Conservation (phyloP, 2,888 invertebrate genomes). For the Temnothorax ravouxi region DNA sequence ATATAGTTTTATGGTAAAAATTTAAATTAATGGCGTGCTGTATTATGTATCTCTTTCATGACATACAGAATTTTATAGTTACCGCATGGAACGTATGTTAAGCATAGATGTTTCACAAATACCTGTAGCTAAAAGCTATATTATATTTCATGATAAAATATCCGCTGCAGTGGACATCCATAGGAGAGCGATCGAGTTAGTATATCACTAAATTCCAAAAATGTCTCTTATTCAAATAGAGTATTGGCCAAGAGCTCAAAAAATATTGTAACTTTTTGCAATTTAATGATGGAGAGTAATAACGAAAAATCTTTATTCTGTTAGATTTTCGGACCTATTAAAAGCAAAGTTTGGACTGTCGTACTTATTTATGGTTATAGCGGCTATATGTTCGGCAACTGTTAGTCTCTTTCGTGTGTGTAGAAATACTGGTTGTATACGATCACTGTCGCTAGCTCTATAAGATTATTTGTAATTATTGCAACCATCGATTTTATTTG, state of each 20-base stretch:
- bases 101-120: background rate
- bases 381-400: background rate
- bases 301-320: background rate
- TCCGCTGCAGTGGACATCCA: constrained; percentile 8
- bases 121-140: background rate
- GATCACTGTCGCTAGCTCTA: background rate
- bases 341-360: background rate
- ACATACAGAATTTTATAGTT: constrained; percentile 32
- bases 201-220: background rate
- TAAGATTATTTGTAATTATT: constrained; percentile 1
- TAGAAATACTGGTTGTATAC: background rate
- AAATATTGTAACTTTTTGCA: background rate
- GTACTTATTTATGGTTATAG: background rate
- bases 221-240: background rate
- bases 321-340: constrained; percentile 20
- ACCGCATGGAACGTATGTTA: constrained; percentile 27
- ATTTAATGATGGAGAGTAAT: background rate
- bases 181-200: constrained; percentile 28
- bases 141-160: background rate
- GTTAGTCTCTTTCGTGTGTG: constrained; percentile 1
- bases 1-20: background rate
- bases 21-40: background rate
- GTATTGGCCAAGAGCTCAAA: background rate
- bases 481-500: constrained; percentile 9
- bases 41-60: constrained; percentile 5